phyloP scores from a whole-genome alignment of 2,797 vertebrate species.

The Muscicapa comitata region DNA sequence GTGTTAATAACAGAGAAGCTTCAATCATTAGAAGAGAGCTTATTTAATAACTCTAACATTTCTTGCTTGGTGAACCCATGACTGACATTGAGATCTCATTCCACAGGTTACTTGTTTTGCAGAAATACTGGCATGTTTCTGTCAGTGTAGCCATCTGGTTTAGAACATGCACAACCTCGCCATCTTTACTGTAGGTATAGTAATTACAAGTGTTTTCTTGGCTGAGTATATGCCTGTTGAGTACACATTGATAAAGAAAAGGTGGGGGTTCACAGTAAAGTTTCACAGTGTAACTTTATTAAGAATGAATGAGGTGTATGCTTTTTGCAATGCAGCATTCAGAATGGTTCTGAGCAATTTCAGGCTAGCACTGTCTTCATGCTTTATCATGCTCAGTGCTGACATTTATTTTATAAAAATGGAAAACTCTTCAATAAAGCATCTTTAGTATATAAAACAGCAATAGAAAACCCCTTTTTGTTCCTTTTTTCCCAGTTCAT shows the following conservation, averaged over 20 bases:
- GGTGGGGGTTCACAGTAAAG: background rate
- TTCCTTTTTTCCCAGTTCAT: background rate
- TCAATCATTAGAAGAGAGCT: background rate
- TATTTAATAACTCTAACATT: background rate
- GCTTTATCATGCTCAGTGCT: background rate
- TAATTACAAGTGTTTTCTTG: background rate
- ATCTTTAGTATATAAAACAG: background rate
- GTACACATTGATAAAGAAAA: background rate
- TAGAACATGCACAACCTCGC: background rate
- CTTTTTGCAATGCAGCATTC: slow-evolving; percentile 3
- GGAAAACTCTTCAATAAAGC: background rate
- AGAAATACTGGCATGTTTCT: background rate
- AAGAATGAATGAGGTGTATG: background rate
- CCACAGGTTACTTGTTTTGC: background rate
- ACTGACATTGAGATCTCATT: background rate
- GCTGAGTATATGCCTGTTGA: background rate
- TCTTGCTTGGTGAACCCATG: background rate
- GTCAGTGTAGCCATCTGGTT: background rate
- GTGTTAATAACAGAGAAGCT: background rate
- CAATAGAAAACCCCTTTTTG: background rate
- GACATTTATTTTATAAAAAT: background rate
- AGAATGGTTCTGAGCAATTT: background rate
- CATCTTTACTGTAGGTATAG: background rate
- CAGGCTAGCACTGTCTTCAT: background rate
- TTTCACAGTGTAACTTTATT: background rate